Conservation (phyloP, 1,140 invertebrate species). For the Diabrotica undecimpunctata region DNA sequence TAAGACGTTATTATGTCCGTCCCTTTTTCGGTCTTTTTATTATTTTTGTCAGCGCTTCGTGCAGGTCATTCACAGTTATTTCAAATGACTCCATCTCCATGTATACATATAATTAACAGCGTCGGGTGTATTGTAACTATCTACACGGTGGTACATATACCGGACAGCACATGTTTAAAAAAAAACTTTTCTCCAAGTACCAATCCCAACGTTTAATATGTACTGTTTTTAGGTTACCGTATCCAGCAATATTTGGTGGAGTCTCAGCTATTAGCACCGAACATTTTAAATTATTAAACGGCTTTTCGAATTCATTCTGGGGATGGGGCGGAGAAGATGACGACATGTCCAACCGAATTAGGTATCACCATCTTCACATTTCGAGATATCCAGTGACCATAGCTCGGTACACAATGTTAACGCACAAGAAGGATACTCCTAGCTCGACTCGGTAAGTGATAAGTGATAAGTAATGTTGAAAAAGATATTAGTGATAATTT, state of each 20-base stretch:
- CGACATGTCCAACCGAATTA: conserved; percentile 84
- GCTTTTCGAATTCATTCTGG: conserved; percentile 90
- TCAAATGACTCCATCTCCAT: too few relatives aligned
- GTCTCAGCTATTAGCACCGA: conserved; percentile 79
- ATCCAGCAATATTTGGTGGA: conserved; percentile 83
- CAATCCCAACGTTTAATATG: not conserved
- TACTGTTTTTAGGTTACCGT: conserved; percentile 69
- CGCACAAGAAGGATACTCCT: conserved; percentile 81
- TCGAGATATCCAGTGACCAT: conserved; percentile 82
- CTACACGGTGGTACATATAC: too few relatives aligned
- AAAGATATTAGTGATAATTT: too few relatives aligned
- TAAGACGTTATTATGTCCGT: too few relatives aligned
- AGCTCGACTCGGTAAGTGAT: conserved; percentile 79
- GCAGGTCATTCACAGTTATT: too few relatives aligned
- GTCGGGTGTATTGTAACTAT: too few relatives aligned
- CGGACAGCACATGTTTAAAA: too few relatives aligned
- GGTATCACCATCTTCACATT: conserved; percentile 74
- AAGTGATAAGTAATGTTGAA: conserved; percentile 23
- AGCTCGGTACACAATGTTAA: conserved; percentile 87
- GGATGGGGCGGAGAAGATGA: conserved; percentile 93
- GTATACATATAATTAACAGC: too few relatives aligned
- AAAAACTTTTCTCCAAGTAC: too few relatives aligned
- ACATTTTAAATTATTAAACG: conserved; percentile 81
- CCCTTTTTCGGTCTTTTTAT: too few relatives aligned
- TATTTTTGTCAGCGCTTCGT: too few relatives aligned